Evolutionary conservation across 37 sponge, comb jelly and placozoan genomes (phyloP), one percentile per base, ranked within the genome.

Genomic region (Cliona cf. orientalis): DNA sequence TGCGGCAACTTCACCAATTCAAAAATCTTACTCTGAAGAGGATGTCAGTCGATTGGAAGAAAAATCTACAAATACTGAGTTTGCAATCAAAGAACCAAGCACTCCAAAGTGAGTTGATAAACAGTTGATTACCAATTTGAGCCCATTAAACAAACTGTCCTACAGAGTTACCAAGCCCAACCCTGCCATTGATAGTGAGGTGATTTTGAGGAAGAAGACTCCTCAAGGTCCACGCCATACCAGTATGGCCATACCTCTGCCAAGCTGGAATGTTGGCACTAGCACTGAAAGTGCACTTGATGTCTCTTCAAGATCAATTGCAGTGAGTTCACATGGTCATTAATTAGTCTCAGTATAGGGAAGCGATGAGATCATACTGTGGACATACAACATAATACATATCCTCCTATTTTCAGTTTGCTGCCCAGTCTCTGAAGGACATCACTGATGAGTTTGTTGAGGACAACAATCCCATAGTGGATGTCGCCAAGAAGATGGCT

Each of bases 401-500:
- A n/a, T n/a, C n/a, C n/a, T 42, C 26, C 60, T 46, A 36, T 26
- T 2, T 19, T 31, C 76, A 95, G 95, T 62, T 42, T 5, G 92
- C 95, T 45, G 92, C 95, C 1, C 82, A 58, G 62, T 64, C 62
- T 5, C 76, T 95, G 58, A 83, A 76, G 25, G 91, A 95, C 19
- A 79, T 78, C 32, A 84, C 86, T 43, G 86, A 89, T 36, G 61
- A 65, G 86, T 97, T 86, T 73, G 38, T 76, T 43, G 92, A 89
- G 42, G 93, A 85, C 35, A 91, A 83, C 35, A 97, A 97, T 42
- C 71, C 81, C 4, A 58, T 97, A 0, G 45, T 97, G 23, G 42
- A 37, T n/a, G 57, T 90, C 12, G 97, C 95, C 37, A 97, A 94
- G 71, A 83, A 89, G 63, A 88, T 97, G 92, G 78, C 97, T 17